These are phyloP conservation scores for Fabriciana adippe DNA, from an alignment of 2,888 invertebrate species.

Conservation along the genomic window DNA sequence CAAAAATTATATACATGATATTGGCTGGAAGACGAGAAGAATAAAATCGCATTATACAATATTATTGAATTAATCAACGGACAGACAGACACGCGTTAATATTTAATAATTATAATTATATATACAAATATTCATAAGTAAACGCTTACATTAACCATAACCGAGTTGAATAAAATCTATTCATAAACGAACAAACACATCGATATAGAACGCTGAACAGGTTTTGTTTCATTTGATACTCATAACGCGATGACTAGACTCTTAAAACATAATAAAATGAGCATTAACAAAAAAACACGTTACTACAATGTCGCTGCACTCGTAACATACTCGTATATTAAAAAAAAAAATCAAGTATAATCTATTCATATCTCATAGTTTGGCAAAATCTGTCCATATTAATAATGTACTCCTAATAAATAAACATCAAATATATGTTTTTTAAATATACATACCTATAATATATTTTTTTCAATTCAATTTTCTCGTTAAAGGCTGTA, in stretches of 20 bases:
- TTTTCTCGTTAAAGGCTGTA: no score
- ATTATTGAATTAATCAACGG: neutral
- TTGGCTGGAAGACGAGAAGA: slow-evolving; percentile 17
- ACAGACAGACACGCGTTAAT: neutral
- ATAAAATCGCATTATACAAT: slow-evolving; percentile 17
- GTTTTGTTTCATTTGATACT: slow-evolving; percentile 66
- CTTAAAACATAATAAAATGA: slow-evolving; percentile 79
- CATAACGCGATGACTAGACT: slow-evolving; percentile 79
- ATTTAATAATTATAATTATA: slow-evolving; percentile 3
- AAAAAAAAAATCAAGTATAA: no score
- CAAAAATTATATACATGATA: slow-evolving; percentile 15
- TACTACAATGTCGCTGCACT: slow-evolving; percentile 51
- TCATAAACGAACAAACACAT: slow-evolving; percentile 33
- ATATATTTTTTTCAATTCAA: no score
- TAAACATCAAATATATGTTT: no score
- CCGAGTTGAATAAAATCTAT: slow-evolving; percentile 34
- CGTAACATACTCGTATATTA: slow-evolving; percentile 44
- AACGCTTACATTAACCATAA: slow-evolving; percentile 22
- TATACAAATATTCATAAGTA: slow-evolving; percentile 27
- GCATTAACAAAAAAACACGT: slow-evolving; percentile 71
- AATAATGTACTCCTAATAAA: no score
- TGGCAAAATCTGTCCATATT: no score
- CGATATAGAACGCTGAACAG: slow-evolving; percentile 48
- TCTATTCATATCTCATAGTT: no score
- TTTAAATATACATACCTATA: no score